phyloP scores from a whole-genome alignment of 2,888 invertebrate genomes.

The Ophion obscuratus region DNA sequence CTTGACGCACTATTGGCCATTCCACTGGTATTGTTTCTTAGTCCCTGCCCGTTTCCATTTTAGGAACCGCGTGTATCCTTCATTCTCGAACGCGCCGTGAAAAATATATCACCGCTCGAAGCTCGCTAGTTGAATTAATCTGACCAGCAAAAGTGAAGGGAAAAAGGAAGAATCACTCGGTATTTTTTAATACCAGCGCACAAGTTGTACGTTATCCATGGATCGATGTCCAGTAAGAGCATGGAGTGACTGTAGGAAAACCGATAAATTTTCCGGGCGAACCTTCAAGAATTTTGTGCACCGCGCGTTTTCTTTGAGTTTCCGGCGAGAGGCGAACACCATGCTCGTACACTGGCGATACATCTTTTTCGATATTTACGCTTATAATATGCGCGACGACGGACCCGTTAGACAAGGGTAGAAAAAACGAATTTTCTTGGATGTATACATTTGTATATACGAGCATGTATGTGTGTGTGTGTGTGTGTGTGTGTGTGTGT shows the following conservation, averaged over 20 bases:
- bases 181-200: not conserved
- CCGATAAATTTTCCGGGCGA: slow-evolving; percentile 47
- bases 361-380: slow-evolving; percentile 47
- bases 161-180: not conserved
- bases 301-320: not conserved
- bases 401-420: slow-evolving; percentile 39
- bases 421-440: slow-evolving; percentile 34
- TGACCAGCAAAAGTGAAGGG: not conserved
- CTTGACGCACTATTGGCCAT: not conserved
- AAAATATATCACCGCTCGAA: not conserved
- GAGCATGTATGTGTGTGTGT: not conserved
- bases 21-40: slow-evolving; percentile 29
- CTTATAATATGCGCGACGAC: slow-evolving; percentile 52
- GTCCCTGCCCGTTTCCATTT: not conserved
- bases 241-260: not conserved
- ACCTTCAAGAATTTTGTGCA: not conserved
- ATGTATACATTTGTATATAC: not conserved
- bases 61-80: not conserved
- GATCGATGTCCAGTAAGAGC: no score
- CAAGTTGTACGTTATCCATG: not conserved
- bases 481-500: not conserved
- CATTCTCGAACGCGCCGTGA: not conserved
- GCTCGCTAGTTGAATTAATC: not conserved
- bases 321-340: not conserved
- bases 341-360: not conserved